A percentile compares a stretch with the other conserved stretches of the same genome.
phyloP scores from a whole-genome alignment of 2,797 vertebrate genomes.

The Furcifer pardalis region DNA sequence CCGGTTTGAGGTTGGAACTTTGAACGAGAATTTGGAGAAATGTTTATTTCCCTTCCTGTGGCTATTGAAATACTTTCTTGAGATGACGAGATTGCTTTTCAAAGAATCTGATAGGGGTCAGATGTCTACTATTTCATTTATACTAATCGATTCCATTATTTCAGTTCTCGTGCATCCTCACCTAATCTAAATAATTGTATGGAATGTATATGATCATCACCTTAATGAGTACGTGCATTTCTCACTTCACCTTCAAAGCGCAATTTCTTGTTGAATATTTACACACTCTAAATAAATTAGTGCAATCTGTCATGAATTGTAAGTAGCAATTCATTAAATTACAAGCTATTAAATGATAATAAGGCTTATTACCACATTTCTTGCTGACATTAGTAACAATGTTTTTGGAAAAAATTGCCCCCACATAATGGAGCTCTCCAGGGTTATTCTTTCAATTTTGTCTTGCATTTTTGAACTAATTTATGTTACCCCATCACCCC shows the following conservation, averaged over 20 bases:
- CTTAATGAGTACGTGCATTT: not conserved
- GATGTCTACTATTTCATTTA: not conserved
- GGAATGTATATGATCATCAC: not conserved
- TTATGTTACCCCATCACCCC: not conserved
- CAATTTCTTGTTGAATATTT: conserved; percentile 46
- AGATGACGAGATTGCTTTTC: too few species aligned
- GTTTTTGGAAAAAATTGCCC: not conserved
- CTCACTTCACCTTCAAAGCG: conserved; percentile 34
- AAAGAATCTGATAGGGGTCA: not conserved
- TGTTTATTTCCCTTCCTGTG: not conserved
- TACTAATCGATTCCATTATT: not conserved
- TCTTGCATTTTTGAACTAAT: not conserved
- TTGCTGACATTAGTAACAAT: conserved; percentile 42
- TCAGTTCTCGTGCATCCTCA: not conserved
- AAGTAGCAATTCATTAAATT: conserved; percentile 34
- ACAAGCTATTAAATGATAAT: conserved; percentile 38
- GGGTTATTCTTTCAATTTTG: not conserved
- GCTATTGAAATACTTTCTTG: too few species aligned
- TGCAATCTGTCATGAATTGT: conserved; percentile 42
- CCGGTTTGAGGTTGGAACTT: not conserved
- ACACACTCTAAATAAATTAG: conserved; percentile 42
- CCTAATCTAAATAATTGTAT: not conserved
- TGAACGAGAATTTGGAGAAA: not conserved
- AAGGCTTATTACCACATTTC: conserved; percentile 32
- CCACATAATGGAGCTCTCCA: not conserved